Percentiles rank a stretch among this genome's conserved stretches.
Evolutionary conservation across 2,888 invertebrate species (phyloP).

Genomic region (Lasioglossum marginatum): DNA sequence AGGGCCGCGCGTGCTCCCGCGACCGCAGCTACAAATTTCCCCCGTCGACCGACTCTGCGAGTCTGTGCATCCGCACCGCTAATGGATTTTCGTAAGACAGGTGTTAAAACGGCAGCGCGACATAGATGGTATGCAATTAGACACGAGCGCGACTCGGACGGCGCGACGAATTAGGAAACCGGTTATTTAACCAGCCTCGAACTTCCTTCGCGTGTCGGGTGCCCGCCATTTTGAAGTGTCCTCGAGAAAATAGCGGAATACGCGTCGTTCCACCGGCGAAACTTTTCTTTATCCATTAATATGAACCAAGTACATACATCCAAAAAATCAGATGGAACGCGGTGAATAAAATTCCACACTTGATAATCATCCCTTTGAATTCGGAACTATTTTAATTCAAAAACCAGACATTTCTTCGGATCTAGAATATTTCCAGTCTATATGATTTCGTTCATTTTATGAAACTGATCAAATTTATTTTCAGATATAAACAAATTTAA

Average conservation of each 20-base stretch:
- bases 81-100: constrained; percentile 69
- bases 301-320: not conserved
- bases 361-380: not conserved
- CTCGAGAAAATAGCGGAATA: constrained; percentile 10
- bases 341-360: not conserved
- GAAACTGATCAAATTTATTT: not conserved
- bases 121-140: constrained; percentile 66
- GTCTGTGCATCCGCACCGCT: constrained; percentile 41
- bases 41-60: constrained; percentile 34
- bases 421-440: no score
- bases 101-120: constrained; percentile 66
- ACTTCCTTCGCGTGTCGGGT: constrained; percentile 63
- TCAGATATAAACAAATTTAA: not conserved
- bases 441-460: no score
- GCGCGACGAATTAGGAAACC: constrained; percentile 75
- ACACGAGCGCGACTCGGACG: constrained; percentile 60
- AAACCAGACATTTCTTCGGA: not conserved
- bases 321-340: not conserved
- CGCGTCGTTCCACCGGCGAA: not conserved
- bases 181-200: constrained; percentile 72
- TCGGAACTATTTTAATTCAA: not conserved
- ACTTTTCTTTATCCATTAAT: not conserved
- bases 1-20: constrained; percentile 16
- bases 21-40: constrained; percentile 50
- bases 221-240: constrained; percentile 45